These are phyloP conservation scores for Panthera leo DNA, from an alignment of 2,113 vertebrate species.

Conservation along the genomic window DNA sequence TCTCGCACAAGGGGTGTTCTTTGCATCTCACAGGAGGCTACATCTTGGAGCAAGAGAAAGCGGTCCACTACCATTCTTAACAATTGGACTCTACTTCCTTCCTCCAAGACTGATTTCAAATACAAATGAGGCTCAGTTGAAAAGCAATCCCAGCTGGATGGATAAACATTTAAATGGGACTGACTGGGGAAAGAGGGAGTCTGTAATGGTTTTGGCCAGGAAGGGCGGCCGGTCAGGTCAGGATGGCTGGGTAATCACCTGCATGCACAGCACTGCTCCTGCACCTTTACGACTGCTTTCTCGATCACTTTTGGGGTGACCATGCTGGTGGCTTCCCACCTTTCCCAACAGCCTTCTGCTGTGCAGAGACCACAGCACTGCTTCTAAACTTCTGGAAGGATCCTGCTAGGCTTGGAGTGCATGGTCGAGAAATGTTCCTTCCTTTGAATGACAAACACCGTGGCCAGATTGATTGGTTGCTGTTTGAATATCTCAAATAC, in stretches of 20 bases:
- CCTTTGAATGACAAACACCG: not conserved
- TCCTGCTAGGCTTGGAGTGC: not conserved
- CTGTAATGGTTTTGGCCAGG: slow-evolving; percentile 55
- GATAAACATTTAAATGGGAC: slow-evolving; percentile 53
- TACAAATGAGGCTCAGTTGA: slow-evolving; percentile 64
- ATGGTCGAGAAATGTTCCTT: not conserved
- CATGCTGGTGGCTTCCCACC: not conserved
- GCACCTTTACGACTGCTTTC: not conserved
- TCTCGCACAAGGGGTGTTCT: not conserved
- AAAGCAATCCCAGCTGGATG: slow-evolving; percentile 38
- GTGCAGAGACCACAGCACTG: not conserved
- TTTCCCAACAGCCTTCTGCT: not conserved
- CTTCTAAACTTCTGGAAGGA: not conserved
- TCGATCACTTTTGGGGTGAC: not conserved
- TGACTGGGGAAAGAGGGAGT: slow-evolving; percentile 45
- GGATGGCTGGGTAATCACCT: slow-evolving; percentile 47
- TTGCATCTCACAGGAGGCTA: not conserved
- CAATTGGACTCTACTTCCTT: slow-evolving; percentile 27
- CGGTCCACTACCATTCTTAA: not conserved
- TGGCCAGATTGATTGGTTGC: not conserved
- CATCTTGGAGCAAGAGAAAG: slow-evolving; percentile 22
- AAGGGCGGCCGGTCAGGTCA: slow-evolving; percentile 25
- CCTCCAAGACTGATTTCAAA: slow-evolving; percentile 67
- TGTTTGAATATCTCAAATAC: not conserved
- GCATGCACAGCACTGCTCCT: not conserved